Percentiles rank a stretch among this genome's conserved stretches.
These are phyloP conservation scores for Climacteris rufus DNA, from an alignment of 2,113 vertebrate genomes.

Conservation along the genomic window DNA sequence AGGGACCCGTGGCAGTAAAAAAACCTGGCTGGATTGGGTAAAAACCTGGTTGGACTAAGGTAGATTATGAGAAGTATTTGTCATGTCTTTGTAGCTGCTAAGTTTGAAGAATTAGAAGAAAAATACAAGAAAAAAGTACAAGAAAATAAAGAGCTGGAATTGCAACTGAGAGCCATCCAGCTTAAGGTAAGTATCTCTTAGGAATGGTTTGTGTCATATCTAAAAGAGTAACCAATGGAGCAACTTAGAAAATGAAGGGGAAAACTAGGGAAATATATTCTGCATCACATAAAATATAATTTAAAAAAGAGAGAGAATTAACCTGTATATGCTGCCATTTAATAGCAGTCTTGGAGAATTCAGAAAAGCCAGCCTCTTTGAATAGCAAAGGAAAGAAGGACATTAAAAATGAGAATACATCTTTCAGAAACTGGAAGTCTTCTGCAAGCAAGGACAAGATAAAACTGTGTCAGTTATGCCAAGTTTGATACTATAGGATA, in stretches of 20 bases:
- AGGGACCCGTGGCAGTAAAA: neutral
- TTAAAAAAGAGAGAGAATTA: neutral
- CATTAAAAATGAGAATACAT: neutral
- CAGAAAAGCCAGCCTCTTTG: neutral
- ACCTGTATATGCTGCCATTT: neutral
- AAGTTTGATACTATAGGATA: neutral
- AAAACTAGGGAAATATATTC: neutral
- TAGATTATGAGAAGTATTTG: neutral
- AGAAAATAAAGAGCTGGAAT: constrained; percentile 83
- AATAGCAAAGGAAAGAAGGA: neutral
- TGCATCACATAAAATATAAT: neutral
- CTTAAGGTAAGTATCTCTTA: constrained; percentile 74
- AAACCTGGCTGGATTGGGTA: neutral
- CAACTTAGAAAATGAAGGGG: neutral
- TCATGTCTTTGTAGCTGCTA: constrained; percentile 72
- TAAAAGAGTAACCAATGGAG: neutral
- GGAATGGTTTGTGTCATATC: neutral
- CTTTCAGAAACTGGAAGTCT: neutral
- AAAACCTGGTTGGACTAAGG: neutral
- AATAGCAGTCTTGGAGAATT: neutral
- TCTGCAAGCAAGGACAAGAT: neutral
- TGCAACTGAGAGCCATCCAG: constrained; percentile 80
- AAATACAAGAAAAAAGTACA: constrained; percentile 86
- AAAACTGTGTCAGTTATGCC: neutral
- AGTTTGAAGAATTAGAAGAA: constrained; percentile 82